Base-by-base conservation (phyloP, 2,113 vertebrate genomes). In the Bucco capensis region DNA sequence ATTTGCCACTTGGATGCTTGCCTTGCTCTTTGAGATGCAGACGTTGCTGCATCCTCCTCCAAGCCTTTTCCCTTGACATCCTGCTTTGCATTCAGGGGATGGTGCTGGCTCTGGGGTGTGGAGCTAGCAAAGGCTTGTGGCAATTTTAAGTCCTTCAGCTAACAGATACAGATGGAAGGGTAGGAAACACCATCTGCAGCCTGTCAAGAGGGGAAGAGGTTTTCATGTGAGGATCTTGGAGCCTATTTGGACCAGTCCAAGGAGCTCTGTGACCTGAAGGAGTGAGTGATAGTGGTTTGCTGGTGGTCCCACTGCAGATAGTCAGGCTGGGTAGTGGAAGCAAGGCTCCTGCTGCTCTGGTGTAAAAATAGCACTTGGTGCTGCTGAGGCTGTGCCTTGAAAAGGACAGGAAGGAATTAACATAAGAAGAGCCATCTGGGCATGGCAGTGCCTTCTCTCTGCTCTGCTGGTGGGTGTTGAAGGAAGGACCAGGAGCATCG, bases 21-120 rank as follows among this genome's bases (percentile, higher is more conserved):
- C 91, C 94, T 64, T 33, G 77, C 77, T 22, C 40, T 60, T 21
- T 44, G 77, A 57, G 86, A 33, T 75, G 91, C 87, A 93, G 93
- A 76, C 86, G 91, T 89, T 75, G 77, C 10, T 75, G 77, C 10
- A 2, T 74, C 81, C 69, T 58, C 79, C 74, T 4, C 3, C 57
- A 42, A 4, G 3, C 22, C 8, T 18, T 30, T 70, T 11, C 23
- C 61, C 1, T 23, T 27, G 2, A 1, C 51, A 8, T 37, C 89
- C 47, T 2, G 0, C 28, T 76, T 69, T 31, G 78, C 51, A 64
- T 79, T 87, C 81, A 15, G 0, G 30, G 87, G 51, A 5, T 76
- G 86, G 69, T 61, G 86, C 91, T 50, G 95, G 83, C 13, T 58
- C 25, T 10, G 71, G 76, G 93, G 58, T 72, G 35, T 6, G 1